Base-by-base conservation (phyloP, 2,797 vertebrate species). In the Sus cebifrons region DNA sequence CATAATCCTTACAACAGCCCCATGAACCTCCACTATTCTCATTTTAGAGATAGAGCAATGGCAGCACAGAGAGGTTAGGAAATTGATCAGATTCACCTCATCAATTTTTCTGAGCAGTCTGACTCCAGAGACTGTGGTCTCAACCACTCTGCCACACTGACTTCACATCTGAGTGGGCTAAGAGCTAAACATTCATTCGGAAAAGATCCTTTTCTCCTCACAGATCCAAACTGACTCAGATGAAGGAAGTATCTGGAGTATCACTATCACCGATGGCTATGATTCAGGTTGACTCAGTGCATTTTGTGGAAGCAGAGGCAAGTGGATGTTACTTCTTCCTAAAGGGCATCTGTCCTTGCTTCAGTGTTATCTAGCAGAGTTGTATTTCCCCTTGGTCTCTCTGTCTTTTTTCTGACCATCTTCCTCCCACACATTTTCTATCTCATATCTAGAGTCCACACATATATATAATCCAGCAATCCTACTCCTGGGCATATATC, bases 111-210 rank as follows among this genome's bases (percentile, higher is more conserved):
- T 32, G 2, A 93, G 52, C 17, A 36, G 11, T n/a, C 20, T 62
- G 10, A 52, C 29, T 85, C 10, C 8, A 20, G 32, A 96, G 25
- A 79, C 10, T n/a, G 9, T 49, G 13, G 65, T 62, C 89, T 82
- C 86, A 75, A 65, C 27, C 8, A 40, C 10, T 8, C n/a, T 9
- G 0, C 21, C 25, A 8, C 20, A n/a, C 6, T 64, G 68, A 81
- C 58, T 25, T 44, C 5, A 56, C 13, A 3, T 27, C 18, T 44
- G 14, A 20, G 36, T 49, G 70, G 12, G 6, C 49, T 67, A 68
- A 73, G 71, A 90, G 15, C 21, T 4, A 58, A 36, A 78, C 68
- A 29, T 73, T 89, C 78, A 97, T 73, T 89, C 78, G 96, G 81
- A 17, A 89, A 73, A 93, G 29, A 56, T 8, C 70, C 25, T 58